These are phyloP conservation scores for Dipodomys spectabilis DNA, from an alignment of 2,113 vertebrate species.

Conservation along the genomic window DNA sequence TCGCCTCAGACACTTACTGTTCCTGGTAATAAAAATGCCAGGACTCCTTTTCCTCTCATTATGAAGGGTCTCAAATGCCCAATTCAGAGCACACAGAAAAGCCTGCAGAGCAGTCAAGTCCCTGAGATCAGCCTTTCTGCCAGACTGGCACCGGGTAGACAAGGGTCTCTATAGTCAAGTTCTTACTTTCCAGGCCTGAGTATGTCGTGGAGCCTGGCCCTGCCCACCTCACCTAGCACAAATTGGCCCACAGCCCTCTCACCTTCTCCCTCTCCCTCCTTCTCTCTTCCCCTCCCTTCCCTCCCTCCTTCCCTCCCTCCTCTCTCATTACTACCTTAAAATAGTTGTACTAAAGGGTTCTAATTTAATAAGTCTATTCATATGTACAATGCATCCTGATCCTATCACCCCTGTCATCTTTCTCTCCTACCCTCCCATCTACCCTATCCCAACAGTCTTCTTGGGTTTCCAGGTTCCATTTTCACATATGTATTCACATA, in stretches of 20 bases:
- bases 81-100: slow-evolving; percentile 17
- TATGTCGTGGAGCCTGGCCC: rapidly evolving
- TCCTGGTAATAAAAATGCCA: slow-evolving; percentile 48
- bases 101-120: not conserved
- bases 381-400: too few relatives aligned
- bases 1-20: slow-evolving; percentile 19
- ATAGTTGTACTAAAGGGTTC: too few relatives aligned
- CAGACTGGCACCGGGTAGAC: not conserved
- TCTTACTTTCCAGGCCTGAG: not conserved
- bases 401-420: too few relatives aligned
- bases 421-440: too few relatives aligned
- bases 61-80: slow-evolving; percentile 5
- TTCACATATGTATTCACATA: too few relatives aligned
- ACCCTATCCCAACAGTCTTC: too few relatives aligned
- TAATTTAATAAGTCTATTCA: too few relatives aligned
- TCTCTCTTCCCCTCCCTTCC: too few relatives aligned
- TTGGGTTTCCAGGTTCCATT: too few relatives aligned
- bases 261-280: too few relatives aligned
- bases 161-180: not conserved
- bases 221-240: not conserved
- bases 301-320: too few relatives aligned
- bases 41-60: slow-evolving; percentile 9
- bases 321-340: too few relatives aligned
- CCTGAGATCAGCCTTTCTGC: not conserved
- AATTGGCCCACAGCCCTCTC: not conserved